Evolutionary conservation across 2,888 invertebrate species (phyloP).

Genomic region (Galerucella pusilla): DNA sequence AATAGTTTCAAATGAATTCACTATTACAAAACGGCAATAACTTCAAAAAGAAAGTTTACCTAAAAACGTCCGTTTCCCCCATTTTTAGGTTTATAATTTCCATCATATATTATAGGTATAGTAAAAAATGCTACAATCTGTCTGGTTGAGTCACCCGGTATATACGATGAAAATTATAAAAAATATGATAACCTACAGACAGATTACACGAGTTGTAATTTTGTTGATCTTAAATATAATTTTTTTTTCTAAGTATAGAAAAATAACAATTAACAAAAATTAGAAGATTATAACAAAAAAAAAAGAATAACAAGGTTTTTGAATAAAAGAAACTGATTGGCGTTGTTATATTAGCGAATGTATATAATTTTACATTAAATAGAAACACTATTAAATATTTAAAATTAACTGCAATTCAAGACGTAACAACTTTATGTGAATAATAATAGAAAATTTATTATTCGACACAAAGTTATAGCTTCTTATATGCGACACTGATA

Average conservation of each 20-base stretch:
- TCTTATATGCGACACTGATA: too few relatives aligned
- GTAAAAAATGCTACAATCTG: slow-evolving; percentile 28
- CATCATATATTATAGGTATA: slow-evolving; percentile 30
- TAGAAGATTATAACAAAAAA: slow-evolving; percentile 49
- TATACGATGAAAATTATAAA: slow-evolving; percentile 32
- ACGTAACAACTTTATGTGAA: too few relatives aligned
- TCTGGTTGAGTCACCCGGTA: slow-evolving; percentile 20
- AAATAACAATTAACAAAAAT: slow-evolving; percentile 50
- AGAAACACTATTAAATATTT: too few relatives aligned
- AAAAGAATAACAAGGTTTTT: slow-evolving; percentile 48
- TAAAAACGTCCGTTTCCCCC: slow-evolving; percentile 7
- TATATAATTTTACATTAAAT: too few relatives aligned
- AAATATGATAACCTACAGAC: slow-evolving; percentile 35
- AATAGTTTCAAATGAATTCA: slow-evolving; percentile 25
- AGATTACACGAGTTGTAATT: slow-evolving; percentile 28
- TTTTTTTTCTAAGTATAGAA: slow-evolving; percentile 38
- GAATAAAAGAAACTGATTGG: slow-evolving; percentile 34
- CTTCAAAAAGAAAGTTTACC: slow-evolving; percentile 16
- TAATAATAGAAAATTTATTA: too few relatives aligned
- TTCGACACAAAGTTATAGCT: too few relatives aligned
- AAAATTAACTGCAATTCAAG: too few relatives aligned
- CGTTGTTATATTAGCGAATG: slow-evolving; percentile 15
- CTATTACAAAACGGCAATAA: slow-evolving; percentile 27
- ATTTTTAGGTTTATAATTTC: slow-evolving; percentile 24
- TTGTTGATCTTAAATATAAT: slow-evolving; percentile 34